Conservation (phyloP, 2,797 vertebrate genomes). For the Lithobates pipiens region DNA sequence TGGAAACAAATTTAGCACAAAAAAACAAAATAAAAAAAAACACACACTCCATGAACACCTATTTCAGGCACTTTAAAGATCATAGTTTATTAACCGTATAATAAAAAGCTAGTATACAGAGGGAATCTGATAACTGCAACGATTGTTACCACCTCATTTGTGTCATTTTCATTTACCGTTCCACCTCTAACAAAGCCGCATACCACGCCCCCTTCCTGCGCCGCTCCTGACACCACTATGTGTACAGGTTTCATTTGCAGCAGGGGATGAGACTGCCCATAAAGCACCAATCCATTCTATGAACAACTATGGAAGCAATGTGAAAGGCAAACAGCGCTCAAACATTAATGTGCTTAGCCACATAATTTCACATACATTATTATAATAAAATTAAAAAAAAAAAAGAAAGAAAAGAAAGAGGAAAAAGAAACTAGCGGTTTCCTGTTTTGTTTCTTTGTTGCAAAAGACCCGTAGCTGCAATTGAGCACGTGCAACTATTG, state of each 20-base stretch:
- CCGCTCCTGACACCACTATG: constrained; percentile 5
- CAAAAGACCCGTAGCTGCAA: constrained; percentile 69
- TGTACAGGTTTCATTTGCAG: constrained; percentile 14
- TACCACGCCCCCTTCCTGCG: not conserved
- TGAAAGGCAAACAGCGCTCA: constrained; percentile 68
- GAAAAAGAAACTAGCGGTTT: constrained; percentile 60
- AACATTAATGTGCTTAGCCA: constrained; percentile 73
- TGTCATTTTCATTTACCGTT: constrained; percentile 74
- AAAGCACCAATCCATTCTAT: constrained; percentile 73
- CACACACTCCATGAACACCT: constrained; percentile 72
- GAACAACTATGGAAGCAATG: constrained; percentile 71
- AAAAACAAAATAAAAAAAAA: not conserved
- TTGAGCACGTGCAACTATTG: constrained; percentile 76
- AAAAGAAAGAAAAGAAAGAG: constrained; percentile 55
- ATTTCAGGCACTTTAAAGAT: constrained; percentile 98
- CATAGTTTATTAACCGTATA: constrained; percentile 93
- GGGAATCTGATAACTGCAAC: constrained; percentile 86
- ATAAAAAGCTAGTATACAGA: constrained; percentile 96
- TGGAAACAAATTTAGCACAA: not conserved
- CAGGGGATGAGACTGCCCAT: not conserved
- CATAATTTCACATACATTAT: constrained; percentile 66
- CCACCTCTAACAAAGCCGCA: not conserved
- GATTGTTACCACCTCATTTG: constrained; percentile 84
- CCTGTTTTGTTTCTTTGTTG: constrained; percentile 18
- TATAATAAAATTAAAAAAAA: constrained; percentile 66